Base-by-base conservation (phyloP, 2,113 vertebrate genomes). In the Phaetusa simplex region DNA sequence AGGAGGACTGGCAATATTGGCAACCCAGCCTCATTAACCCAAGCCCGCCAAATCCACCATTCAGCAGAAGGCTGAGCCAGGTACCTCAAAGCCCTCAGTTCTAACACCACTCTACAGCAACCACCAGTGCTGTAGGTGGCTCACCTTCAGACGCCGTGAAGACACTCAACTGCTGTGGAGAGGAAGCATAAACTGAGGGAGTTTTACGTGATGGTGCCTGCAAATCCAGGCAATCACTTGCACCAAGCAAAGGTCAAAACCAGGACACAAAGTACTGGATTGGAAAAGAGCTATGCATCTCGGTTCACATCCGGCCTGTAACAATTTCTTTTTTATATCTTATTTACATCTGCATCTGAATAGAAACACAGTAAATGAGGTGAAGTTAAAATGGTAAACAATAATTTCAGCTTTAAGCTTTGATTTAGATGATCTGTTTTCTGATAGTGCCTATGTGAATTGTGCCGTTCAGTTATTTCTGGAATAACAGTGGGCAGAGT, bases 261-360 rank as follows among this genome's bases (percentile, higher is more conserved):
- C 34, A 29, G 93, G 95, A 50, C 84, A 94, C 43, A 8, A 47
- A 50, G 62, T 9, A 11, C 6, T 45, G 56, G 12, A 12, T 0
- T 93, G 83, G 56, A 94, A 77, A 71, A 73, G 70, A 20, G 50
- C 55, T 58, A 2, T 13, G 86, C 92, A 92, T 84, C 90, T 58
- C 14, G 0, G 76, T 18, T 93, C 91, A 52, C 93, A 95, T 95
- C 93, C 84, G 6, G 40, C 67, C 94, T 9, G 1, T 4, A 85
- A 90, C 94, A 90, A 86, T 94, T 66, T 90, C 89, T 82, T 42
- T 82, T 86, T 74, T 93, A 9, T 83, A 55, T 59, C 89, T 89
- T 95, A 94, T 95, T 95, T 96, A 86, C 86, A 72, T 93, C 82
- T 64, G 81, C 24, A 47, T 70, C 74, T 83, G 84, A 95, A 94